Conservation (phyloP, 2,888 invertebrate species). For the Polylopha cassiicola region DNA sequence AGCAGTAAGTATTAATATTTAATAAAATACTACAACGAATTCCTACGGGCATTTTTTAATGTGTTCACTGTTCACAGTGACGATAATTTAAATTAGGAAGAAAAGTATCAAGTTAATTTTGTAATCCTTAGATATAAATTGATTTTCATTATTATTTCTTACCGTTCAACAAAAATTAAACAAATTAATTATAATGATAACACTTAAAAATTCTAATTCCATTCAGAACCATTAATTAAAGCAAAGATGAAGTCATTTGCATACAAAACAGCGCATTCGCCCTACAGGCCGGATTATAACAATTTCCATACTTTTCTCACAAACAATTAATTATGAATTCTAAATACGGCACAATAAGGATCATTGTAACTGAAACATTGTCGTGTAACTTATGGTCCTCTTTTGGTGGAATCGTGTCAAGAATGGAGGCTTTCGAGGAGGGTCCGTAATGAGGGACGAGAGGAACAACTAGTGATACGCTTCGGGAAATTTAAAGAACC, state of each 20-base stretch:
- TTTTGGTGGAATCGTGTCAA: background rate
- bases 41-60: no score
- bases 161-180: no score
- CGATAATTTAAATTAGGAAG: no score
- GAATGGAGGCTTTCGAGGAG: conserved; percentile 10
- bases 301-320: conserved; percentile 7
- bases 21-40: no score
- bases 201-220: conserved; percentile 15
- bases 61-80: no score
- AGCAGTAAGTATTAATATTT: no score
- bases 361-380: background rate
- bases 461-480: conserved; percentile 14
- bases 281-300: conserved; percentile 7
- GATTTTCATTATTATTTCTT: no score
- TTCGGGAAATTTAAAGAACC: conserved; percentile 8
- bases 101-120: no score
- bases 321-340: no score
- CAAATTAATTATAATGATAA: conserved; percentile 20
- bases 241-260: conserved; percentile 18
- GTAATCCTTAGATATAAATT: no score
- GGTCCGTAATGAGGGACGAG: conserved; percentile 18
- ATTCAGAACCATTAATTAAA: conserved; percentile 16
- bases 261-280: conserved; percentile 17
- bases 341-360: no score
- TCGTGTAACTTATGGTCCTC: background rate